Evolutionary conservation across 2,113 vertebrate genomes (phyloP).

Genomic region (Okapia johnstoni): DNA sequence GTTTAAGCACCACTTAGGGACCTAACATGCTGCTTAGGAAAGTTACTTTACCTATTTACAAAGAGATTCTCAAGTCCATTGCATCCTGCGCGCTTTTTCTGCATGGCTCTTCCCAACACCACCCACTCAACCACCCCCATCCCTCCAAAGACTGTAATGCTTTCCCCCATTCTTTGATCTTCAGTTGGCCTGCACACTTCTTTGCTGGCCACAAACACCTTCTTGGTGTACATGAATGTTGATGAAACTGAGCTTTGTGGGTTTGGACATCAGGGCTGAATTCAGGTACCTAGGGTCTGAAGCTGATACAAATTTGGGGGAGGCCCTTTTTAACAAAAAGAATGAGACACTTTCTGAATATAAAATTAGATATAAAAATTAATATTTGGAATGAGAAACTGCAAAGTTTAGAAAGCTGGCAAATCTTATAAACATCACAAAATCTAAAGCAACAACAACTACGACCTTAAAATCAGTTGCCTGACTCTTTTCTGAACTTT

Average conservation of each 20-base stretch:
- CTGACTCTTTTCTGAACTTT: not conserved
- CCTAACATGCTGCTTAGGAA: constrained; percentile 41
- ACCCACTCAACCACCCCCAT: not conserved
- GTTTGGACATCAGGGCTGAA: not conserved
- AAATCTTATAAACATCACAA: not conserved
- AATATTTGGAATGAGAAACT: not conserved
- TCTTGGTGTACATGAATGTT: not conserved
- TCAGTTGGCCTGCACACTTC: not conserved
- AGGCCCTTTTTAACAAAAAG: not conserved
- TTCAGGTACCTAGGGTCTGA: not conserved
- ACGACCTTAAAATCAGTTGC: not conserved
- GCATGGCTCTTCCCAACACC: not conserved
- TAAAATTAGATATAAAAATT: constrained; percentile 16
- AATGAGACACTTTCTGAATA: not conserved
- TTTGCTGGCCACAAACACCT: not conserved
- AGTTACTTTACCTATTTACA: constrained; percentile 47
- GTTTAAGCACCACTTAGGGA: constrained; percentile 57
- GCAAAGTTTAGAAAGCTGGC: not conserved
- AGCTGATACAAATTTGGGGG: not conserved
- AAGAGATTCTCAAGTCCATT: not conserved
- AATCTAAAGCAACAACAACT: not conserved
- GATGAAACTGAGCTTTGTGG: not conserved
- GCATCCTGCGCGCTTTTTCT: not conserved
- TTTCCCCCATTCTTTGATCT: constrained; percentile 33
- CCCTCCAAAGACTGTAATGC: not conserved